These are phyloP conservation scores for Drosophila kokeensis DNA, from an alignment of 2,888 invertebrate species.

Conservation along the genomic window DNA sequence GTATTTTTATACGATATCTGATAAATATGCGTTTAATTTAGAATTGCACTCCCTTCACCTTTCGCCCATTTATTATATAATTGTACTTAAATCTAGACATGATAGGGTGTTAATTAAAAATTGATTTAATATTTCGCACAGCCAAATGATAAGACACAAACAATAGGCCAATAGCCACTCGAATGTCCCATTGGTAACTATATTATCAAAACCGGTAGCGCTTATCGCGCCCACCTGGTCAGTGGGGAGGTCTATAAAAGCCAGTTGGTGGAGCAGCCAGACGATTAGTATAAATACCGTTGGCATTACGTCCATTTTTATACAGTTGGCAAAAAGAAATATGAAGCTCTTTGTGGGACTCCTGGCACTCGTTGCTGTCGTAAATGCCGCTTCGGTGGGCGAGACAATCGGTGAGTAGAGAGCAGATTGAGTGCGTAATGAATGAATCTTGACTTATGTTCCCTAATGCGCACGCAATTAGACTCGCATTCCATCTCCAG, in stretches of 20 bases:
- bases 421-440: neutral
- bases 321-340: slow-evolving; percentile 38
- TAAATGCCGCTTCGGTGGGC: slow-evolving; percentile 60
- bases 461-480: slow-evolving; percentile 23
- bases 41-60: slow-evolving; percentile 13
- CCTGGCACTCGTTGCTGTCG: slow-evolving; percentile 75
- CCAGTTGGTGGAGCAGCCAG: slow-evolving; percentile 15
- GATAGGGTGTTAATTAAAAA: slow-evolving; percentile 57
- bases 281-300: slow-evolving; percentile 75
- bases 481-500: slow-evolving; percentile 74
- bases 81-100: slow-evolving; percentile 22
- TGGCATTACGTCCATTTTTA: slow-evolving; percentile 61
- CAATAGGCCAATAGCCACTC: slow-evolving; percentile 10
- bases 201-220: slow-evolving; percentile 33
- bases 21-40: neutral
- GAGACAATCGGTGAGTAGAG: slow-evolving; percentile 69
- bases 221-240: slow-evolving; percentile 53
- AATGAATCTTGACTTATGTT: slow-evolving; percentile 1
- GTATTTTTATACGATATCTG: slow-evolving; percentile 4
- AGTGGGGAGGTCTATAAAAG: slow-evolving; percentile 73
- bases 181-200: slow-evolving; percentile 28
- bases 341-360: slow-evolving; percentile 80
- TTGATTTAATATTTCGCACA: slow-evolving; percentile 31
- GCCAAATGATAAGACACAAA: slow-evolving; percentile 57
- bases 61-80: slow-evolving; percentile 15